A percentile compares a stretch with the other conserved stretches of the same genome.
Conservation (phyloP, 1,140 invertebrate species). For the Diabrotica virgifera region DNA sequence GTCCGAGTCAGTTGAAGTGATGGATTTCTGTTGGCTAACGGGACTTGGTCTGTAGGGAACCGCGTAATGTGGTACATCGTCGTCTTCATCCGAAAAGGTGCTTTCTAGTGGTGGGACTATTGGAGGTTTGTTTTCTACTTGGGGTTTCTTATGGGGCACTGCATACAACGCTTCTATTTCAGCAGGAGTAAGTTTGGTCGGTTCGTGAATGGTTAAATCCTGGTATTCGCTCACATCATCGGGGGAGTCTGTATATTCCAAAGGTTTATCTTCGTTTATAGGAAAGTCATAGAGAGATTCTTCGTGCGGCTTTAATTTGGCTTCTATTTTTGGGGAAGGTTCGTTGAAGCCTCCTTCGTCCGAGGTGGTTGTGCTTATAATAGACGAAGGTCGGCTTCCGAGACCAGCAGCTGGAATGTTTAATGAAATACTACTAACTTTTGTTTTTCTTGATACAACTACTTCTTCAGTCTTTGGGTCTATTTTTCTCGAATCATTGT, state of each 20-base stretch:
- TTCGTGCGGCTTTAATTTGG: slow-evolving; percentile 54
- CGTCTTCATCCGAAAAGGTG: slow-evolving; percentile 6
- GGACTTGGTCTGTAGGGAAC: slow-evolving; percentile 24
- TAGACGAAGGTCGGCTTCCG: slow-evolving; percentile 55
- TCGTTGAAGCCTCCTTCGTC: slow-evolving; percentile 67
- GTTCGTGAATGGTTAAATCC: slow-evolving; percentile 20
- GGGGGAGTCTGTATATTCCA: slow-evolving; percentile 29
- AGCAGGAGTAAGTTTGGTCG: slow-evolving; percentile 30
- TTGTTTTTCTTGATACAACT: slow-evolving; percentile 38
- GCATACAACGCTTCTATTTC: slow-evolving; percentile 42
- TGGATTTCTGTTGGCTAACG: slow-evolving; percentile 32
- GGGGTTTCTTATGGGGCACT: slow-evolving; percentile 31
- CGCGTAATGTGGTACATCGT: slow-evolving; percentile 19
- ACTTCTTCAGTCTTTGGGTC: slow-evolving; percentile 40
- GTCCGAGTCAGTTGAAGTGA: slow-evolving; percentile 37
- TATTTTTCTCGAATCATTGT: not conserved
- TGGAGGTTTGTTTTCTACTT: not conserved
- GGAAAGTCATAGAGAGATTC: slow-evolving; percentile 40
- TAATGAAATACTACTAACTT: slow-evolving; percentile 51
- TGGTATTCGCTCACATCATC: slow-evolving; percentile 33
- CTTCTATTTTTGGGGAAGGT: slow-evolving; percentile 61
- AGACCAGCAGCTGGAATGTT: slow-evolving; percentile 62
- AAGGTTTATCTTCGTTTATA: slow-evolving; percentile 33
- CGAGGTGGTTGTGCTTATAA: slow-evolving; percentile 56
- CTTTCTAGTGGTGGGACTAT: slow-evolving; percentile 6